Base-by-base conservation (phyloP, 2,888 invertebrate species). In the Archips xylosteana region DNA sequence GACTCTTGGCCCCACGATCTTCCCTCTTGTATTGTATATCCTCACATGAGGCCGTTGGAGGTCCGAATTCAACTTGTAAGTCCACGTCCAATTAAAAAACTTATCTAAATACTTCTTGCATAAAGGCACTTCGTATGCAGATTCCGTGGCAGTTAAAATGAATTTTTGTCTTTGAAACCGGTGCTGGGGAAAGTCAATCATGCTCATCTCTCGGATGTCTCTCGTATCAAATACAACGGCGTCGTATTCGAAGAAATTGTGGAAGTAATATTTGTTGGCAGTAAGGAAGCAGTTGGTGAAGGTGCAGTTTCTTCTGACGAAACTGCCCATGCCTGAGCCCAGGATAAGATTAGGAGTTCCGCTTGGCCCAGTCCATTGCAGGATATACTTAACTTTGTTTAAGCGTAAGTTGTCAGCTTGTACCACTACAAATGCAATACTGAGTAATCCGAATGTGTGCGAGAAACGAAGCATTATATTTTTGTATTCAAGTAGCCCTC, bases 81-180 rank as follows among this genome's bases (percentile, higher is more conserved):
- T 78, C 78, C 77, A 77, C 2, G 78, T 78, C 76, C 76, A 78
- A 51, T 66, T 66, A 15, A 66, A 66, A 4, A 12, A 66, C 13
- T 39, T 51, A 8, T 23, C 15, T 54, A 51, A 66, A 23, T 54
- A 39, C 12, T 15, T 54, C 9, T 39, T 36, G 54, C 65, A 66
- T 34, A 66, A 15, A 15, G 65, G 54, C 12, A 13, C 6, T n/a
- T 9, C 34, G 12, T 23, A 3, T 3, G 65, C 34, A 3, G 65
- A 39, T 15, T 66, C 65, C 2, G 65, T 66, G 15, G 65, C 65
- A 6, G 39, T 39, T 10, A 66, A 23, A 39, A 66, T 54, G 23
- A 10, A 66, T 34, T 23, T 36, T 12, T 66, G 65, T 12, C 39
- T 39, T 9, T 10, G 34, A 13, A 15, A 54, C 2, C 65, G 15